Evolutionary conservation across 2,113 vertebrate species (phyloP).

Genomic region (Zosterops lateralis): DNA sequence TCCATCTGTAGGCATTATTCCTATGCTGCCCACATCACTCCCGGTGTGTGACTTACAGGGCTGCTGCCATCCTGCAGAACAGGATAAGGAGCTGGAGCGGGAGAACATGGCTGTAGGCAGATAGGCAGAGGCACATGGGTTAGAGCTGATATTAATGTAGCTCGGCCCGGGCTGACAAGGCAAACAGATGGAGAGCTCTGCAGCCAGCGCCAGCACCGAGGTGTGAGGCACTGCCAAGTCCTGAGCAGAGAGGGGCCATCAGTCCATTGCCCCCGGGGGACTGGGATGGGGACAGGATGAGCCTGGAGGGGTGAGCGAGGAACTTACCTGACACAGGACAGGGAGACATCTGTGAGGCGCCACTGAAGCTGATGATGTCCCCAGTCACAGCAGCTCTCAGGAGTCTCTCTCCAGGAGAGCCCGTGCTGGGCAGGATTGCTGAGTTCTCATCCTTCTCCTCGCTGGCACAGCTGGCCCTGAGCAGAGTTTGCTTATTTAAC

Average conservation of each 20-base stretch:
- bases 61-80: neutral
- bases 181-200: neutral
- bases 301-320: neutral
- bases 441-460: neutral
- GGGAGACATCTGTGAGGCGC: fast-evolving
- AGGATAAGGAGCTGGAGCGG: neutral
- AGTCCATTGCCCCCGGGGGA: neutral
- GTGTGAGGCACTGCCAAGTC: neutral
- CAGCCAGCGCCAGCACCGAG: fast-evolving
- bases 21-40: neutral
- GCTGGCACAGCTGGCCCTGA: neutral
- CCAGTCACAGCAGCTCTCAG: neutral
- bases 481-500: neutral
- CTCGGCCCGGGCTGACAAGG: neutral
- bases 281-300: neutral
- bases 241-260: neutral
- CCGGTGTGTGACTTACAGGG: neutral
- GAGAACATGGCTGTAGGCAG: neutral
- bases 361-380: too few relatives aligned
- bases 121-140: neutral
- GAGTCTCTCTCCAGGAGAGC: neutral
- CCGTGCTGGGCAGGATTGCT: neutral
- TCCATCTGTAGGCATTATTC: fast-evolving
- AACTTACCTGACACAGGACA: fast-evolving
- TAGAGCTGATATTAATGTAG: neutral